These are phyloP conservation scores for Arremon aurantiirostris DNA, from an alignment of 2,797 vertebrate genomes.

Conservation along the genomic window DNA sequence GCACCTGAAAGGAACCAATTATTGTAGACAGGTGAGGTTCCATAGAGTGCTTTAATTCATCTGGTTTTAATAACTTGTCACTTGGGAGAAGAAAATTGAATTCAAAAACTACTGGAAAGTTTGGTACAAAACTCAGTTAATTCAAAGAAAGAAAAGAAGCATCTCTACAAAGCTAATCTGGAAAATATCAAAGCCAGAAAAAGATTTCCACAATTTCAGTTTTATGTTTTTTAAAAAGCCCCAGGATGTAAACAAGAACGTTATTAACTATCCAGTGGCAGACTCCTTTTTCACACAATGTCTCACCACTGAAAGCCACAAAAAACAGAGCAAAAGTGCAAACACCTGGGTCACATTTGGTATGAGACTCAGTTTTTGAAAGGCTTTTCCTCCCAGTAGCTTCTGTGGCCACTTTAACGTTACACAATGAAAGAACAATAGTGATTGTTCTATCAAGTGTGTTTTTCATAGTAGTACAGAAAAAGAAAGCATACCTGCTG, in stretches of 20 bases:
- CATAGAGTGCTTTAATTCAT: neutral
- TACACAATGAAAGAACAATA: neutral
- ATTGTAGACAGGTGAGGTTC: neutral
- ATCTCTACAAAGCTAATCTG: neutral
- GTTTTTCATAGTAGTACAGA: conserved; percentile 6
- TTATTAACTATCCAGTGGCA: neutral
- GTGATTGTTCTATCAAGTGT: neutral
- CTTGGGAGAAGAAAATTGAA: neutral
- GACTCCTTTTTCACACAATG: neutral
- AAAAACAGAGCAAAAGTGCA: neutral
- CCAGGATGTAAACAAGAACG: neutral
- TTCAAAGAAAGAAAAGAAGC: neutral
- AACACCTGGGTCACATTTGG: neutral
- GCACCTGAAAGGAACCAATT: neutral
- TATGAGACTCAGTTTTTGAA: neutral
- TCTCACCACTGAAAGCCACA: neutral
- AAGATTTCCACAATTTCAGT: neutral
- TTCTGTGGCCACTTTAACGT: neutral
- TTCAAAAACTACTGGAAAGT: neutral
- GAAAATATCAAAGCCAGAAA: neutral
- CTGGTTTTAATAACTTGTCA: neutral
- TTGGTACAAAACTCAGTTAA: neutral
- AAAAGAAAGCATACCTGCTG: conserved; percentile 5
- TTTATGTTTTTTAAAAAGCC: neutral
- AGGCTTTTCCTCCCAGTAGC: neutral